phyloP scores from a whole-genome alignment of 2,888 invertebrate species.

The Helobdella robusta region DNA sequence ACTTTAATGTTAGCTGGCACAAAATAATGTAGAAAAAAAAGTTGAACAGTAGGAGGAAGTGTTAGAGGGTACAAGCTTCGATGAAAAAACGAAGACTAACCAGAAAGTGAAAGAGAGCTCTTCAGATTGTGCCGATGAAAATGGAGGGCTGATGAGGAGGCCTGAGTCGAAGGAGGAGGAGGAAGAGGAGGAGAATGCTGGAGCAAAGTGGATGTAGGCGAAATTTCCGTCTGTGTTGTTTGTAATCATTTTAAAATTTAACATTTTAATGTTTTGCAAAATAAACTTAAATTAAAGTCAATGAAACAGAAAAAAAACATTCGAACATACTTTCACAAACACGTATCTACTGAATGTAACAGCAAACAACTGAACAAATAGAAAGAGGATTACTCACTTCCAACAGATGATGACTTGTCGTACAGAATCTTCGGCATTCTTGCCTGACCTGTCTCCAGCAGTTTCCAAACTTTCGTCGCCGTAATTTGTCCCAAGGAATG shows the following conservation, averaged over 20 bases:
- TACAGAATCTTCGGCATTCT: too few species aligned
- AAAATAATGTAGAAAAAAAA: not conserved
- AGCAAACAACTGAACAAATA: not conserved
- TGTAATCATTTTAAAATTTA: too few species aligned
- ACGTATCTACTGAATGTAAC: not conserved
- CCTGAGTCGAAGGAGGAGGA: conserved; percentile 13
- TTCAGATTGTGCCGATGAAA: conserved; percentile 9
- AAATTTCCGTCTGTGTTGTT: conserved; percentile 22
- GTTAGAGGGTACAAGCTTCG: not conserved
- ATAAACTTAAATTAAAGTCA: too few species aligned
- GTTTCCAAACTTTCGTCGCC: conserved; percentile 6
- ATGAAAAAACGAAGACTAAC: conserved; percentile 8
- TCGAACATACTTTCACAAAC: not conserved
- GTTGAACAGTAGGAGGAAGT: not conserved
- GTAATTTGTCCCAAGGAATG: not conserved
- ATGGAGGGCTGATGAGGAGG: conserved; percentile 19
- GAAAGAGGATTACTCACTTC: conserved; percentile 17
- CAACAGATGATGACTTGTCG: conserved; percentile 19
- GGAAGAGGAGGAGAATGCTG: not conserved
- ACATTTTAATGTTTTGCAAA: too few species aligned
- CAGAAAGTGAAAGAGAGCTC: conserved; percentile 20
- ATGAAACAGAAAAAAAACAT: too few species aligned
- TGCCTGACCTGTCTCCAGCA: too few species aligned
- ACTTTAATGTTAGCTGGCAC: not conserved
- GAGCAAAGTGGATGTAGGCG: not conserved